Base-by-base conservation (phyloP, 2,888 invertebrate species). In the Nymphalis urticae region DNA sequence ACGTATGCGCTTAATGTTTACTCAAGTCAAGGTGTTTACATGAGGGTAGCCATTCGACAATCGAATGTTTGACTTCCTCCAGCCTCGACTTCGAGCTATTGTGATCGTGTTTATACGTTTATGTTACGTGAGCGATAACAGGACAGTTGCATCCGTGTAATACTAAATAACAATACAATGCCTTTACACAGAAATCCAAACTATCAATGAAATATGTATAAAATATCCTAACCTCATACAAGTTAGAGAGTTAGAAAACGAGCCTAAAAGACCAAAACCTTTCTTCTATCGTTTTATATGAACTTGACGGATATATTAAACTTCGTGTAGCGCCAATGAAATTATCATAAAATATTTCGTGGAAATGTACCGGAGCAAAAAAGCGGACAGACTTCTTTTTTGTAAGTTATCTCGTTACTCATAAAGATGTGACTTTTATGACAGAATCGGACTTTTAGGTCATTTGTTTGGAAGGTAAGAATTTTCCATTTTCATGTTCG, bases 401-500 rank as follows among this genome's bases (percentile, higher is more conserved):
- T 66, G 80, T 81, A 89, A 89, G 85, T 89, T 89, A 85, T 86
- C 86, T 85, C 89, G 84, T 89, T 89, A 86, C 82, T 89, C 89
- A 88, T 79, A 82, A 83, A 85, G 85, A 89, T 89, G 87, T 87
- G 89, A 89, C 87, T 88, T 89, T 89, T 89, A 89, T 86, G 87
- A 87, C 83, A 79, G 79, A 82, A 81, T 82, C 83, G 82, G 87
- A 86, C 86, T 85, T 85, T 85, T 80, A 79, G 81, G 84, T 82
- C 87, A 86, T 89, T 89, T 86, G 88, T 87, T 84, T 82, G 79
- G 60, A 62, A 66, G 62, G 68, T 71, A 69, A 71, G 64, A 71
- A 69, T 65, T 65, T 66, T 56, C 59, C 60, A 24, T 62, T 68
- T 62, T 50, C 65, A 50, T 61, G 36, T 60, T 50, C 16, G 27